Percentiles rank a stretch among this genome's conserved stretches.
Evolutionary conservation across 2,113 vertebrate genomes (phyloP).

Genomic region (Argyrosomus japonicus): DNA sequence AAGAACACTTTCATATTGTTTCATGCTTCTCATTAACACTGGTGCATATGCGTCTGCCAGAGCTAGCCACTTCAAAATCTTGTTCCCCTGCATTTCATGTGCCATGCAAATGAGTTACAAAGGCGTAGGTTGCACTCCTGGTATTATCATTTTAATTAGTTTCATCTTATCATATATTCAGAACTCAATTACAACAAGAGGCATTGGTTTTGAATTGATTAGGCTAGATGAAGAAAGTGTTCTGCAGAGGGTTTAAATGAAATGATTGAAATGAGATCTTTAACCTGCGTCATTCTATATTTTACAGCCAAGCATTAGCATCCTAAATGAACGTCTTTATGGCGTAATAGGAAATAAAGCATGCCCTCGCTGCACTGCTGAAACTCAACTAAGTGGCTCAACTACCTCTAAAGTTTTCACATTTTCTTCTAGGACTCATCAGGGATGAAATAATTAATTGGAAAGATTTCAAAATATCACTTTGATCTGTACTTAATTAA

Average conservation of each 20-base stretch:
- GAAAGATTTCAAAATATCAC: slow-evolving; percentile 1
- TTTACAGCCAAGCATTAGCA: neutral
- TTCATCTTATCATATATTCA: slow-evolving; percentile 54
- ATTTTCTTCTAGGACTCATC: neutral
- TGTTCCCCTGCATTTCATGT: slow-evolving; percentile 43
- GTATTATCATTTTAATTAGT: slow-evolving; percentile 71
- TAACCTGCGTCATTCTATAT: slow-evolving; percentile 29
- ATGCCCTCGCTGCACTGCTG: neutral
- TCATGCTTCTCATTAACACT: slow-evolving; percentile 35
- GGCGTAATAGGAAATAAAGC: neutral
- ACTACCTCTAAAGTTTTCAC: neutral
- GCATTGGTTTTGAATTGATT: slow-evolving; percentile 58
- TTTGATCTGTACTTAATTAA: slow-evolving; percentile 29
- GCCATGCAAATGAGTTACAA: slow-evolving; percentile 55
- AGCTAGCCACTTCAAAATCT: slow-evolving; percentile 33
- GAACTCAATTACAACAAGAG: slow-evolving; percentile 52
- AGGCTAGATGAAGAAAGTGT: slow-evolving; percentile 25
- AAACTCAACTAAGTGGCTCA: neutral
- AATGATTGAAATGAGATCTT: slow-evolving; percentile 42
- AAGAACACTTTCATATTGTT: slow-evolving; percentile 32
- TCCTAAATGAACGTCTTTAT: slow-evolving; percentile 13
- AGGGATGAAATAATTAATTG: slow-evolving; percentile 16
- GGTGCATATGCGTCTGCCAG: slow-evolving; percentile 18
- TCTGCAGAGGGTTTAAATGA: slow-evolving; percentile 28
- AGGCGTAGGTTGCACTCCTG: slow-evolving; percentile 35